Evolutionary conservation across 1,140 invertebrate genomes (phyloP), one percentile per base, ranked within the genome.

Genomic region (Euwallacea similis): DNA sequence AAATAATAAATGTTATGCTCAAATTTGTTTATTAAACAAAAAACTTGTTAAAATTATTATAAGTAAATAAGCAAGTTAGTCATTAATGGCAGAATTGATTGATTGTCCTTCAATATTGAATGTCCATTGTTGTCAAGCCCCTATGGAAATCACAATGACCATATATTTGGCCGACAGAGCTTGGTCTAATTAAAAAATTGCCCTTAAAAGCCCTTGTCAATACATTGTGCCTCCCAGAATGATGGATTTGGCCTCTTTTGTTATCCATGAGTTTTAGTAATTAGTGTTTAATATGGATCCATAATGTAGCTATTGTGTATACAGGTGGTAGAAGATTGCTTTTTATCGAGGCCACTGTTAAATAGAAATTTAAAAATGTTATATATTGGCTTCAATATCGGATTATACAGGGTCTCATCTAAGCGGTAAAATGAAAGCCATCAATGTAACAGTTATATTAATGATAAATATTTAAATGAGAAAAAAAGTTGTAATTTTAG

Each of bases 181-280:
- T 43, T 13, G 9, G 66, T 68, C 41, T 68, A 58, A 68, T 68
- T 68, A 68, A 68, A 68, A 68, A 59, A 68, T 16, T 59, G n/a
- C 42, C 56, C 46, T 60, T 68, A 46, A 68, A 68, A 68, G 46
- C 42, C 66, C 66, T 60, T 61, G 66, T 68, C 66, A 60, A 59
- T 68, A 44, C 60, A 66, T 66, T 63, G 63, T 53, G n/a, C 50
- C 33, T 7, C 21, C 21, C n/a, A 54, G 63, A 66, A 55, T 66
- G 47, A 66, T 66, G 13, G 63, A 66, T 66, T 66, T 66, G 13
- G 7, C 63, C 50, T 13, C 42, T 42, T 66, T 66, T 47, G 43
- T 64, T 16, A 60, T 43, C 8, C 8, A 21, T 42, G 21, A 33
- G 4, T 33, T 33, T 33, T 33, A 60, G 10, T n/a, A 60, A 60